Evolutionary conservation across 2,113 vertebrate species (phyloP).

Genomic region (Brienomyrus longianalis): DNA sequence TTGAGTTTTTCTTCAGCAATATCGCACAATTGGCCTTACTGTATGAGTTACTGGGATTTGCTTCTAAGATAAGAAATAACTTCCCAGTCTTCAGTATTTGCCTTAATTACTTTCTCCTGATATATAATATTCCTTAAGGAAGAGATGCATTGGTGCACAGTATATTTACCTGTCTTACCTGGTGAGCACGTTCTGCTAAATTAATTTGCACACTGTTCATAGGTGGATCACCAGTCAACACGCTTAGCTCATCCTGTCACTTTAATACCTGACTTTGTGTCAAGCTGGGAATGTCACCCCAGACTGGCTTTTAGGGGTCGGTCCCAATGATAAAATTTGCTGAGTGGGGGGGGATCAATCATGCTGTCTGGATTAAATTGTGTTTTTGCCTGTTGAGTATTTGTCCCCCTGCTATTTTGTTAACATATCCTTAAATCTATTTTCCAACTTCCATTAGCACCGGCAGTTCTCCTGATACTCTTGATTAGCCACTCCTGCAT

Average conservation of each 20-base stretch:
- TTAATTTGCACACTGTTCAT: conserved; percentile 2
- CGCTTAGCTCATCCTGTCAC: not conserved
- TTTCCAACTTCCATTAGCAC: not conserved
- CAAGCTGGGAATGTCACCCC: not conserved
- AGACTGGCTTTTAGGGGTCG: not conserved
- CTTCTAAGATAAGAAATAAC: not conserved
- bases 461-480: not conserved
- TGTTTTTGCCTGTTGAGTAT: not conserved
- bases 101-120: not conserved
- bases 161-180: not conserved
- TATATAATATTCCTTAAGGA: not conserved
- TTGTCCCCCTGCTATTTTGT: not conserved
- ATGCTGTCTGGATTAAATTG: not conserved
- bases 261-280: not conserved
- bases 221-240: conserved; percentile 4
- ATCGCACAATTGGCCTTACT: not conserved
- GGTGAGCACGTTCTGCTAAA: not conserved
- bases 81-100: not conserved
- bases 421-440: not conserved
- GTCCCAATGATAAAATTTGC: not conserved
- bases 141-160: not conserved
- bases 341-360: not conserved
- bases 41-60: not conserved
- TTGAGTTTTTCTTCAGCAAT: not conserved
- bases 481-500: not conserved